Percentiles rank a stretch among this genome's conserved stretches.
These are phyloP conservation scores for Tricholauxania praeusta DNA, from an alignment of 2,888 invertebrate genomes.

Conservation along the genomic window DNA sequence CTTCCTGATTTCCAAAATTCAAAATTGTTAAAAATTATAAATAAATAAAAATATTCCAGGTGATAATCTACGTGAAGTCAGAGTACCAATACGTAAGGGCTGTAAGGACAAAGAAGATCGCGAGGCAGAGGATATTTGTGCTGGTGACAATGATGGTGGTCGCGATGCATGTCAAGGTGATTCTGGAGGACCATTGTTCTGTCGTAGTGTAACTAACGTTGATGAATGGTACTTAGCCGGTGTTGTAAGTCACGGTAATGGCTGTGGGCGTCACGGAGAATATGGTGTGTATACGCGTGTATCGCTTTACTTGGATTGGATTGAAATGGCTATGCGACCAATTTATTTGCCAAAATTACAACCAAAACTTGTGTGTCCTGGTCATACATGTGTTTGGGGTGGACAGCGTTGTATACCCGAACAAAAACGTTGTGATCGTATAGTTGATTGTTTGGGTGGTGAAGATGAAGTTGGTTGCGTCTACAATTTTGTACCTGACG, in stretches of 20 bases:
- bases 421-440: constrained; percentile 77
- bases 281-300: constrained; percentile 88
- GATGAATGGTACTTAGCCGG: constrained; percentile 86
- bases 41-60: constrained; percentile 69
- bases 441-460: constrained; percentile 81
- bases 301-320: constrained; percentile 81
- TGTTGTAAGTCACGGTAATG: constrained; percentile 88
- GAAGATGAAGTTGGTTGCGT: constrained; percentile 84
- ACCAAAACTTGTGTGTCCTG: constrained; percentile 78
- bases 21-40: too few relatives aligned
- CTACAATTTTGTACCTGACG: constrained; percentile 62
- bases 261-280: constrained; percentile 83
- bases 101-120: constrained; percentile 78
- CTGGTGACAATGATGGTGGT: constrained; percentile 80
- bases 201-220: constrained; percentile 76
- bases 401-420: constrained; percentile 77
- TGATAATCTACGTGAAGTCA: constrained; percentile 84
- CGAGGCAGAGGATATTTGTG: constrained; percentile 80
- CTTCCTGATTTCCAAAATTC: too few relatives aligned
- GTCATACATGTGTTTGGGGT: constrained; percentile 77
- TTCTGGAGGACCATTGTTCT: constrained; percentile 87
- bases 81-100: constrained; percentile 76
- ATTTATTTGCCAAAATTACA: constrained; percentile 67
- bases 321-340: constrained; percentile 65
- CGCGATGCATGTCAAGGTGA: constrained; percentile 82